Conservation (phyloP, 2,797 vertebrate genomes). For the Thamnophis elegans region DNA sequence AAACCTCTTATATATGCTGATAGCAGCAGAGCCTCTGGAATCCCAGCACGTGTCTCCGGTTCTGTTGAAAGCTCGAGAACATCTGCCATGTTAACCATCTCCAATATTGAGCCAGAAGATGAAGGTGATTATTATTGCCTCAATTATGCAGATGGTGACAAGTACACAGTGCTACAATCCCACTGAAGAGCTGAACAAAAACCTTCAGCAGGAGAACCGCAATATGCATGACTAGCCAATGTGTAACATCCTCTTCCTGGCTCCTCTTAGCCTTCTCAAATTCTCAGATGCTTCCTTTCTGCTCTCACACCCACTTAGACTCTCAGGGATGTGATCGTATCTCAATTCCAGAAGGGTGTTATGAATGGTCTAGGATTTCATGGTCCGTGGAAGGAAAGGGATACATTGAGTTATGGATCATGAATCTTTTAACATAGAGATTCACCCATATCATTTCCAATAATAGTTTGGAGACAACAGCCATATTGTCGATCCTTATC, state of each 20-base stretch:
- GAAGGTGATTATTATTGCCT: slow-evolving; percentile 10
- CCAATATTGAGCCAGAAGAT: neutral
- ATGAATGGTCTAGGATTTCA: accelerated
- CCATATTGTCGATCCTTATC: neutral
- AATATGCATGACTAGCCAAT: neutral
- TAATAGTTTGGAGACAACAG: neutral
- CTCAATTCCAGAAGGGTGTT: neutral
- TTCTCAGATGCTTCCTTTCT: neutral
- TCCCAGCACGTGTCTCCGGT: neutral
- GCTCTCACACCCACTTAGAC: neutral
- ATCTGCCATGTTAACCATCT: neutral
- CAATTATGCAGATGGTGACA: accelerated
- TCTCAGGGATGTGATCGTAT: accelerated
- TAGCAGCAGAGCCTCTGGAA: neutral
- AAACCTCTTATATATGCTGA: accelerated
- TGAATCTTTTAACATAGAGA: neutral
- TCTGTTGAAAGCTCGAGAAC: neutral
- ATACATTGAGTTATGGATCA: neutral
- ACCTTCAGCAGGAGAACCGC: neutral
- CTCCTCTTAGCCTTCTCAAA: too few species aligned
- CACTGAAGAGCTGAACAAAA: slow-evolving; percentile 4
- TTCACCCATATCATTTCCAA: neutral
- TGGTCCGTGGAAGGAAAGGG: neutral
- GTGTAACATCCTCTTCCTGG: too few species aligned
- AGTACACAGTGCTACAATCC: neutral